Conservation (phyloP, 1,140 invertebrate genomes). For the Ridgeia piscesae region DNA sequence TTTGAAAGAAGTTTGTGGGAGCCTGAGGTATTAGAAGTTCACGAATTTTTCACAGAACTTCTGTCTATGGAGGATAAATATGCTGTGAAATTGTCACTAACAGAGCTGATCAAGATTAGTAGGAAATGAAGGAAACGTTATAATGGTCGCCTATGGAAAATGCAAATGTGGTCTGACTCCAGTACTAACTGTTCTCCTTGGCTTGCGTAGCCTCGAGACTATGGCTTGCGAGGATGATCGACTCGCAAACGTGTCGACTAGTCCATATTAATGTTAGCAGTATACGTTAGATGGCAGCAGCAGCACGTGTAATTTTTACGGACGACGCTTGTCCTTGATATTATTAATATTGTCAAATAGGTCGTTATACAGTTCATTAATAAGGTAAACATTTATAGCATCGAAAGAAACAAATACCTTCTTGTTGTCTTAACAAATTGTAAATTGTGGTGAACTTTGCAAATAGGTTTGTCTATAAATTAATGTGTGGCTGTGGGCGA, state of each 20-base stretch:
- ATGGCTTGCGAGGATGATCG: too few species aligned
- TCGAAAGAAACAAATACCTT: not conserved
- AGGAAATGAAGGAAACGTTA: too few species aligned
- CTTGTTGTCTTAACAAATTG: not conserved
- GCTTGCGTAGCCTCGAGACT: too few species aligned
- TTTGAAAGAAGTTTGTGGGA: too few species aligned
- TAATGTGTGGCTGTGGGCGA: not conserved
- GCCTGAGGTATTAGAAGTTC: too few species aligned
- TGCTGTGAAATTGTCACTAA: too few species aligned
- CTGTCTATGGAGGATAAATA: too few species aligned
- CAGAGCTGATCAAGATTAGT: too few species aligned
- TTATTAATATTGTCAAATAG: not conserved
- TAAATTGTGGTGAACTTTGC: not conserved
- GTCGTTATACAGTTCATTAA: not conserved
- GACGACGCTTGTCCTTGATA: slow-evolving; percentile 3
- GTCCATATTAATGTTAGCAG: not conserved
- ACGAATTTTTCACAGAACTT: too few species aligned
- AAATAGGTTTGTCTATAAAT: not conserved
- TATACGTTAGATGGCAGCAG: not conserved
- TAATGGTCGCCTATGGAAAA: too few species aligned
- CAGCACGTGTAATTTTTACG: not conserved
- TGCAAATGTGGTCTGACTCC: too few species aligned
- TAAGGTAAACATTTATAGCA: not conserved
- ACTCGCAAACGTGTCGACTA: not conserved
- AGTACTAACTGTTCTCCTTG: too few species aligned